Evolutionary conservation across 2,888 invertebrate species (phyloP).

Genomic region (Erebia palarica): DNA sequence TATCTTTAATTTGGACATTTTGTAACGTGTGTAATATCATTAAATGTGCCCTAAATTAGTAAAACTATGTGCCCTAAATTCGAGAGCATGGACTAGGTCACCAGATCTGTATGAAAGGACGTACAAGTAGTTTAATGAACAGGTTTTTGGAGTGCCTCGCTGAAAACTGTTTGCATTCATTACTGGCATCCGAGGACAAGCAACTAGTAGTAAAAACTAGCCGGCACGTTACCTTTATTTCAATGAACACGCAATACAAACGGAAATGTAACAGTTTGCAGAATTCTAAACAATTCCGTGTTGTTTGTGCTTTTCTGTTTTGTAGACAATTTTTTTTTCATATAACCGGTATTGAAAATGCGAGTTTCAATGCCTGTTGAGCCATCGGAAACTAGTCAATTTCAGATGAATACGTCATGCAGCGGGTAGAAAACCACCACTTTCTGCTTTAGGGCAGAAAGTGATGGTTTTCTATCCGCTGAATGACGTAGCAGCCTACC

Average conservation of each 20-base stretch:
- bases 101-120: not conserved
- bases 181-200: not conserved
- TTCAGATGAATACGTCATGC: too few relatives aligned
- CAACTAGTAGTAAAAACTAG: not conserved
- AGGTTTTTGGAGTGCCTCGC: not conserved
- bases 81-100: not conserved
- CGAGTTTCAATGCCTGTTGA: too few relatives aligned
- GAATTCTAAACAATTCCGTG: not conserved
- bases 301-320: not conserved
- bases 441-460: too few relatives aligned
- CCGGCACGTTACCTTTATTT: not conserved
- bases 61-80: not conserved
- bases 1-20: too few relatives aligned
- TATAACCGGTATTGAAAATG: too few relatives aligned
- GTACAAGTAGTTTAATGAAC: not conserved
- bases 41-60: not conserved
- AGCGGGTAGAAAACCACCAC: too few relatives aligned
- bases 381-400: too few relatives aligned
- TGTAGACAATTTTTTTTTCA: too few relatives aligned
- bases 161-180: constrained; percentile 2
- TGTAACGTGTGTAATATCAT: not conserved
- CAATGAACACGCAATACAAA: not conserved
- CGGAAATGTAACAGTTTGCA: constrained; percentile 3
- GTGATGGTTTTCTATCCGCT: too few relatives aligned
- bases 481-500: too few relatives aligned